phyloP scores from a whole-genome alignment of 1,140 invertebrate species.

The Araneus ventricosus region DNA sequence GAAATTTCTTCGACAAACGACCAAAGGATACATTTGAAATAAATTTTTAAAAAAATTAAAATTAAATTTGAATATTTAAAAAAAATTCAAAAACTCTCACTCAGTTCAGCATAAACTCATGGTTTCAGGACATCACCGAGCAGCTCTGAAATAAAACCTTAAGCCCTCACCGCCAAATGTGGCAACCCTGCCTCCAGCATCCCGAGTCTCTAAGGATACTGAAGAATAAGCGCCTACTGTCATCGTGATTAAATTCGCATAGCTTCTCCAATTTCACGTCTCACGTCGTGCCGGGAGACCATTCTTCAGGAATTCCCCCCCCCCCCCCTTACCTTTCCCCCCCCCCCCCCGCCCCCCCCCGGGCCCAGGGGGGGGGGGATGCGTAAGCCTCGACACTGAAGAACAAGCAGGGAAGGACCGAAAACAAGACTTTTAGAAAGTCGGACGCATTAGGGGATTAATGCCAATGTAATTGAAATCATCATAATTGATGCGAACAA shows the following conservation, averaged over 20 bases:
- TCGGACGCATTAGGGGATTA: constrained; percentile 72
- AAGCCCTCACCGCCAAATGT: constrained; percentile 34
- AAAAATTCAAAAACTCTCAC: too few relatives aligned
- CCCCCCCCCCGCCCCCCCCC: background rate
- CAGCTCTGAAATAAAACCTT: background rate
- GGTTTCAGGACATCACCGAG: too few relatives aligned
- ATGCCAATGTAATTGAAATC: constrained; percentile 75
- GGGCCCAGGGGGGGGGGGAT: background rate
- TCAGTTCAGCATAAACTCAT: too few relatives aligned
- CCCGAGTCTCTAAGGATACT: constrained; percentile 67
- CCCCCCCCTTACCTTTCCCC: background rate
- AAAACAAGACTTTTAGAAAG: constrained; percentile 75
- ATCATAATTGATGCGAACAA: constrained; percentile 75
- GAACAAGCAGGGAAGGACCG: background rate
- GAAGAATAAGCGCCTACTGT: constrained; percentile 75
- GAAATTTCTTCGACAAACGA: too few relatives aligned
- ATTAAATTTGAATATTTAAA: too few relatives aligned
- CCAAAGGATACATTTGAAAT: too few relatives aligned
- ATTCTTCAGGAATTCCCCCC: constrained; percentile 62
- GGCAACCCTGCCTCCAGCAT: constrained; percentile 46
- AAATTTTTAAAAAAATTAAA: too few relatives aligned
- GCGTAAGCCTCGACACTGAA: background rate
- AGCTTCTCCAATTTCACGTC: constrained; percentile 74
- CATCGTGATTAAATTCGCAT: constrained; percentile 74
- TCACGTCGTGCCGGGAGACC: constrained; percentile 64